Percentiles rank a stretch among this genome's conserved stretches.
phyloP scores from a whole-genome alignment of 1,140 invertebrate genomes.

The Carposina sasakii region DNA sequence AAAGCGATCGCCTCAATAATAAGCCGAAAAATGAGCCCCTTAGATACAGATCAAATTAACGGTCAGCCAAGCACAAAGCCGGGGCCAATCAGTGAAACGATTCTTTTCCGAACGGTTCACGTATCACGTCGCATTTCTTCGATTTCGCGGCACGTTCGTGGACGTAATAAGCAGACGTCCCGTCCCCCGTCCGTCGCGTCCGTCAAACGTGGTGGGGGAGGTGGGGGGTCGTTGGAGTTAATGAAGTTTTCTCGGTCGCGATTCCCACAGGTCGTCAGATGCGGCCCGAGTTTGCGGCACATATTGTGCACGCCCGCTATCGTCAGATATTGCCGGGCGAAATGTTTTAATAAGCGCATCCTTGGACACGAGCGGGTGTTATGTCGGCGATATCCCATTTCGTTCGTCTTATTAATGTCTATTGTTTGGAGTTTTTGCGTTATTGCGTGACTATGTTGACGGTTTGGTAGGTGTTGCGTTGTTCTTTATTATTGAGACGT shows the following conservation, averaged over 20 bases:
- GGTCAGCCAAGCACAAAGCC: constrained; percentile 58
- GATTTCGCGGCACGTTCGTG: constrained; percentile 68
- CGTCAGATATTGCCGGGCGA: constrained; percentile 58
- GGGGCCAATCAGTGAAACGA: constrained; percentile 56
- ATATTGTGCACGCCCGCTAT: constrained; percentile 64
- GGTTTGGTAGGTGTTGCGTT: too few relatives aligned
- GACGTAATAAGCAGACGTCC: constrained; percentile 65
- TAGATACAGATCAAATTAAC: constrained; percentile 61
- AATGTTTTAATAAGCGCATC: constrained; percentile 72
- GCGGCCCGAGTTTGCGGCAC: constrained; percentile 63
- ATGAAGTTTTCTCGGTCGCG: constrained; percentile 68
- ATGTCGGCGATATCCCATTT: constrained; percentile 32
- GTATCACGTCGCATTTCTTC: constrained; percentile 69
- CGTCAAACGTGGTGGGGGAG: constrained; percentile 39
- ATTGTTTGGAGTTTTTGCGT: constrained; percentile 64
- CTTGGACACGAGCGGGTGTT: constrained; percentile 35
- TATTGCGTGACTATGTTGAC: constrained; percentile 58
- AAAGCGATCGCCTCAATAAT: constrained; percentile 45
- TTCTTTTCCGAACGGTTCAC: constrained; percentile 54
- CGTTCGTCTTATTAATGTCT: constrained; percentile 59
- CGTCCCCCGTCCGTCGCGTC: constrained; percentile 40
- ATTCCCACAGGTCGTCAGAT: constrained; percentile 64
- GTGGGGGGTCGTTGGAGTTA: constrained; percentile 55
- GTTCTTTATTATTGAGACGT: too few relatives aligned
- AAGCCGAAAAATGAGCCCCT: constrained; percentile 49